Evolutionary conservation across 2,113 vertebrate species (phyloP), one percentile per base, ranked within the genome.

Genomic region (Manacus vitellinus): DNA sequence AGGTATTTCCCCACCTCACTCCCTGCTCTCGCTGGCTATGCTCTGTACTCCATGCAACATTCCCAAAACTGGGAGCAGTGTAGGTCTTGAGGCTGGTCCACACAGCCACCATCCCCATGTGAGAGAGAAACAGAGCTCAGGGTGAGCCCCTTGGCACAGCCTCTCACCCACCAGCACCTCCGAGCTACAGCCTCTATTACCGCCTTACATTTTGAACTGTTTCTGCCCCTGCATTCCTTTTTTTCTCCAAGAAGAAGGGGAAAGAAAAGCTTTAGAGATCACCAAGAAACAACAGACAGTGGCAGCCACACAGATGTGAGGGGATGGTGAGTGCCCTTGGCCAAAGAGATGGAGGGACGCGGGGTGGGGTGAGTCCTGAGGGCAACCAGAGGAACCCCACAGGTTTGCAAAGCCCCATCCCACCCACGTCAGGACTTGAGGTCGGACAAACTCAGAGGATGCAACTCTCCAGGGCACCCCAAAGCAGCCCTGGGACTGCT

Each of bases 261-360:
- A 46, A 58, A 37, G 6, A 58, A 72, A 85, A 68, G 11, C 44
- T 80, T 73, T 39, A 35, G 71, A 76, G 18, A 65, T 14, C 28
- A n/a, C n/a, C 35, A 33, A 51, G 76, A 65, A 79, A 39, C 33
- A 61, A 39, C 14, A 39, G 35, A 8, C 25, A 63, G 52, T 0
- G 0, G 43, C 33, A 73, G 33, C 51, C 51, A n/a, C 2, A 0
- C n/a, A 33, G 87, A 18, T 6, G 0, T 10, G 14, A 14, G 30
- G 47, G 39, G 44, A 33, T 0, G 28, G 43, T 0, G 1, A 44
- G 14, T 9, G 18, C 14, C 31, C 47, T 31, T 4, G 37, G 33
- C 65, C 66, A n/a, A 43, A 77, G 41, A 25, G 54, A 75, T 21
- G 44, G 39, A 3, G 0, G 28, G n/a, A 47, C 0, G 1, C 24